Evolutionary conservation across 2,113 vertebrate genomes (phyloP), one percentile per base, ranked within the genome.

Genomic region (Bucco capensis): DNA sequence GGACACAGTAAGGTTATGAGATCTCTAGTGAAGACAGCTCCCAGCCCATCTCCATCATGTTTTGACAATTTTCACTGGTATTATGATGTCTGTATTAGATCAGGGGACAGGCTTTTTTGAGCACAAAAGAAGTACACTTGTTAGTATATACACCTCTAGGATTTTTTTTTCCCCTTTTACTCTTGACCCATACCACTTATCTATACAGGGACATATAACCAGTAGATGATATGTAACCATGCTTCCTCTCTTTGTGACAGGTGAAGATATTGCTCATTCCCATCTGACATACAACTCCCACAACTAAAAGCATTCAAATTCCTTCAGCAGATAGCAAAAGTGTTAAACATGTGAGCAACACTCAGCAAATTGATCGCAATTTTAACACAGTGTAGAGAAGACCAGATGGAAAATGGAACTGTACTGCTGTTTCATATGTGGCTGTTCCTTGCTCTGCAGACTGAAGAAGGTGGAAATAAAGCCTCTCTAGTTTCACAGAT

Each of bases 171-270:
- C n/a, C n/a, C 38, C 15, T 64, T 86, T 65, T 71, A 38, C 21
- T 87, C 38, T 70, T 92, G 28, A 80, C 27, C 50, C 30, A 11
- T 42, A 80, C 6, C 49, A 56, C 28, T 25, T 71, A 56, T 10
- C 35, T 19, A 49, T 60, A 56, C 16, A 56, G 49, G 38, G 5
- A 42, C 38, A 19, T 67, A 9, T 67, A 71, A 56, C 25, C 38
- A 56, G 35, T 16, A 62, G 27, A 73, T 42, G 23, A 65, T 67
- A 38, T 1, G 3, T 95, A 90, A 94, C 73, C 57, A 53, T 42
- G 49, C 33, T 80, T 93, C 64, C 37, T 93, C 49, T 91, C 83
- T 80, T 83, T 94, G 40, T 91, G 38, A 60, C 73, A 94, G 94
- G 88, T 93, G 93, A 95, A 94, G 79, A 77, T 37, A 58, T 5